These are phyloP conservation scores for Drosophila nr. fundita DNA, from an alignment of 2,888 invertebrate genomes.

Conservation along the genomic window DNA sequence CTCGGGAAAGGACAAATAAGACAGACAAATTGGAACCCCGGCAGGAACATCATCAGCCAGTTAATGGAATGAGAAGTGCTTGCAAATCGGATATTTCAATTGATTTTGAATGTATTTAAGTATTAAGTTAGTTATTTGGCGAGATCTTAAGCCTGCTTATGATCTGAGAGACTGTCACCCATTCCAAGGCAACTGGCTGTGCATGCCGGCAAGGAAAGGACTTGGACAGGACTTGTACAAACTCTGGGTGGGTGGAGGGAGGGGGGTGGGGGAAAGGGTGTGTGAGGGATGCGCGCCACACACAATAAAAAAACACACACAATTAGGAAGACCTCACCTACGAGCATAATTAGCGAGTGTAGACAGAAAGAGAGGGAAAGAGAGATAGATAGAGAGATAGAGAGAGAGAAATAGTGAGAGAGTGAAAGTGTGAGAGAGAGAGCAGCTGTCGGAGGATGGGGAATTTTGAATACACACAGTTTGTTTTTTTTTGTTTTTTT, in stretches of 20 bases:
- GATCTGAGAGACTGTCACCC: neutral
- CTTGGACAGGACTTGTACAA: constrained; percentile 31
- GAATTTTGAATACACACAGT: constrained; percentile 20
- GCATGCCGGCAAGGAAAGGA: constrained; percentile 10
- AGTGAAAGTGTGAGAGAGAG: constrained; percentile 11
- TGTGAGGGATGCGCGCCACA: constrained; percentile 32
- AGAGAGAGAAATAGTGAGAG: constrained; percentile 5
- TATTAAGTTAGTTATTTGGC: neutral
- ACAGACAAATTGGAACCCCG: constrained; percentile 1
- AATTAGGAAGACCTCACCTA: constrained; percentile 36
- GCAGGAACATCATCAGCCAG: constrained; percentile 12
- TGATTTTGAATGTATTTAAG: neutral
- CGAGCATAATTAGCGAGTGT: constrained; percentile 38
- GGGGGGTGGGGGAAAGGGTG: too few relatives aligned
- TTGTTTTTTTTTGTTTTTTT: constrained; percentile 2
- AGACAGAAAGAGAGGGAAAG: constrained; percentile 8
- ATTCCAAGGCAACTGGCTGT: constrained; percentile 11
- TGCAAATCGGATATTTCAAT: neutral
- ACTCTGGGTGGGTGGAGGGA: neutral
- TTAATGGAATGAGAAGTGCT: constrained; percentile 15
- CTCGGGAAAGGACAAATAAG: neutral
- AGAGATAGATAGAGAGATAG: neutral
- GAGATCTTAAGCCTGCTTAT: neutral
- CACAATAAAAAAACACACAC: constrained; percentile 26
- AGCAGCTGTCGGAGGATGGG: constrained; percentile 45